Evolutionary conservation across 2,113 vertebrate species (phyloP).

Genomic region (Corythaixoides concolor): DNA sequence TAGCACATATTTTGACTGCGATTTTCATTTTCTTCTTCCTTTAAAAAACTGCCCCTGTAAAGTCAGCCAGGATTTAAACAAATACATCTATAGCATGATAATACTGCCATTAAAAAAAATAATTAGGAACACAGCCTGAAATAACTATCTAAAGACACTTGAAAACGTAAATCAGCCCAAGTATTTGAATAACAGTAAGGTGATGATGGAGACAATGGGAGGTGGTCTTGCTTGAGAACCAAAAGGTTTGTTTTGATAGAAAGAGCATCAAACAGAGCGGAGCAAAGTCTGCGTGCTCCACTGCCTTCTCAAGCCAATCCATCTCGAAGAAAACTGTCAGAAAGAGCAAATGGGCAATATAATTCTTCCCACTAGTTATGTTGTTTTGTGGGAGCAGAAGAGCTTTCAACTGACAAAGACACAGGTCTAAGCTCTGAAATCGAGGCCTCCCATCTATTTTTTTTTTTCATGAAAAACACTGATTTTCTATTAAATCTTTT

Average conservation of each 20-base stretch:
- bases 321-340: not conserved
- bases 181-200: not conserved
- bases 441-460: not conserved
- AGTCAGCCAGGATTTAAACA: slow-evolving; percentile 71
- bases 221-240: not conserved
- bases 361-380: not conserved
- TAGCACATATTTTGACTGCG: not conserved
- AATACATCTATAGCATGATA: slow-evolving; percentile 49
- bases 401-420: not conserved
- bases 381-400: not conserved
- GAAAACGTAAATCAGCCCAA: slow-evolving; percentile 37
- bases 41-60: slow-evolving; percentile 17
- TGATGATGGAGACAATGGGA: slow-evolving; percentile 5
- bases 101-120: slow-evolving; percentile 27
- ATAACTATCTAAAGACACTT: slow-evolving; percentile 34
- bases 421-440: not conserved
- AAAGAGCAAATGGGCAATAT: not conserved
- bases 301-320: not conserved
- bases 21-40: slow-evolving; percentile 44
- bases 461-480: not conserved
- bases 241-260: not conserved
- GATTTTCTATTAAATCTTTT: not conserved
- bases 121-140: slow-evolving; percentile 46
- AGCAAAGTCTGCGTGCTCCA: not conserved
- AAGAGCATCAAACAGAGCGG: not conserved